Base-by-base conservation (phyloP, 2,113 vertebrate genomes). In the Microtus oregoni region DNA sequence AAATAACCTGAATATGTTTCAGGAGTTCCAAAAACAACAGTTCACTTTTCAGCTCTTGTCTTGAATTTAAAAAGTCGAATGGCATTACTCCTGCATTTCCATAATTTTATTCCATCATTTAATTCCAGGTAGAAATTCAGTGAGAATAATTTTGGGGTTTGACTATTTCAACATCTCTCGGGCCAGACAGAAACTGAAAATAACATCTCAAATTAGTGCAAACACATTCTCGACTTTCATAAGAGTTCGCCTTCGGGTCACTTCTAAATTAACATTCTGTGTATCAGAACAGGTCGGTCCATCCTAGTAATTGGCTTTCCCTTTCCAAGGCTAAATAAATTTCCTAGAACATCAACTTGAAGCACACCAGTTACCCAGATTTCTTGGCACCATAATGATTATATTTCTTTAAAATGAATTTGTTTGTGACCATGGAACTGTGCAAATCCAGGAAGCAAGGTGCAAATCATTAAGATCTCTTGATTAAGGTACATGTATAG, bases 171-270 rank as follows among this genome's bases (percentile, higher is more conserved):
- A 79, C 68, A 86, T 96, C 38, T 95, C 93, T 96, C 52, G 58
- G 61, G 77, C 93, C 72, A 96, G 77, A 93, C 4, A 83, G 61
- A 91, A 97, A 97, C 89, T 94, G 87, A 96, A 97, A 97, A 89
- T 91, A 92, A 96, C 96, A 95, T 94, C 55, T 32, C 63, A 94
- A 97, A 95, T 97, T 94, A 95, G 50, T 89, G 30, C 30, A 95
- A 94, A 95, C 76, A 92, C 92, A 94, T 96, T 94, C 94, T 79
- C 96, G 94, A 92, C 77, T 92, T 97, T 95, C 63, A 35, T n/a
- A 92, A 96, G 58, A 44, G 94, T 97, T 98, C 94, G 92, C 41
- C 75, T 90, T 89, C 30, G 88, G 95, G 96, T 95, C 92, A 94
- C 15, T 89, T 94, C 47, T 91, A 95, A 96, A 96, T 97, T 90